phyloP scores from a whole-genome alignment of 2,888 invertebrate species.

The Tetranychus piercei region DNA sequence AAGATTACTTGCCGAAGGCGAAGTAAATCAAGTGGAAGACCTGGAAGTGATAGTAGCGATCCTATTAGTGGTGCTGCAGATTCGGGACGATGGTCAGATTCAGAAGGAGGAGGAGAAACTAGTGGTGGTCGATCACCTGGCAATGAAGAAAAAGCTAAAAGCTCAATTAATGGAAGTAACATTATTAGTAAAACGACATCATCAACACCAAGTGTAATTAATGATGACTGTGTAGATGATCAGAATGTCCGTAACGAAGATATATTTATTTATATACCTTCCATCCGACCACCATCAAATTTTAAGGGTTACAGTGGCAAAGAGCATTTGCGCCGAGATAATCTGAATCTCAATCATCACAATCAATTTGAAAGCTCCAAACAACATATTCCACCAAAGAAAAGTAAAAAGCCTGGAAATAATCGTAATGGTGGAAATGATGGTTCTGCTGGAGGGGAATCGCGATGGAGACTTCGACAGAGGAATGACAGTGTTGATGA shows the following conservation, averaged over 20 bases:
- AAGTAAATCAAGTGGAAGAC: background rate
- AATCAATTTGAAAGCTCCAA: background rate
- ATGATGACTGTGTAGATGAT: slow-evolving; percentile 8
- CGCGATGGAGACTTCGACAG: slow-evolving; percentile 13
- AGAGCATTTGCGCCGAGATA: slow-evolving; percentile 13
- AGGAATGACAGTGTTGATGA: background rate
- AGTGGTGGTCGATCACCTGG: background rate
- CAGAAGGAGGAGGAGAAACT: slow-evolving; percentile 5
- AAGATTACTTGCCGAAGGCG: background rate
- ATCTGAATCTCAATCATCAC: slow-evolving; percentile 2
- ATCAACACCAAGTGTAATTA: background rate
- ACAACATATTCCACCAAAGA: background rate
- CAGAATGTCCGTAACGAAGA: slow-evolving; percentile 24
- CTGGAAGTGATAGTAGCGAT: slow-evolving; percentile 20
- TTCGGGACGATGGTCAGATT: slow-evolving; percentile 21
- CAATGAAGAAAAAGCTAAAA: slow-evolving; percentile 4
- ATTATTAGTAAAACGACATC: background rate
- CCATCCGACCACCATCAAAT: slow-evolving; percentile 24
- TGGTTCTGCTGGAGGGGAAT: background rate
- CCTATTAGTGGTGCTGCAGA: slow-evolving; percentile 14
- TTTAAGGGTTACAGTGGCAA: slow-evolving; percentile 17
- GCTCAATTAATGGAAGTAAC: background rate
- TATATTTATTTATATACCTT: slow-evolving; percentile 27
- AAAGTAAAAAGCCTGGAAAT: background rate
- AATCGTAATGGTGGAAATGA: background rate